Evolutionary conservation across 2,797 vertebrate species (phyloP).

Genomic region (Sardinella longiceps): DNA sequence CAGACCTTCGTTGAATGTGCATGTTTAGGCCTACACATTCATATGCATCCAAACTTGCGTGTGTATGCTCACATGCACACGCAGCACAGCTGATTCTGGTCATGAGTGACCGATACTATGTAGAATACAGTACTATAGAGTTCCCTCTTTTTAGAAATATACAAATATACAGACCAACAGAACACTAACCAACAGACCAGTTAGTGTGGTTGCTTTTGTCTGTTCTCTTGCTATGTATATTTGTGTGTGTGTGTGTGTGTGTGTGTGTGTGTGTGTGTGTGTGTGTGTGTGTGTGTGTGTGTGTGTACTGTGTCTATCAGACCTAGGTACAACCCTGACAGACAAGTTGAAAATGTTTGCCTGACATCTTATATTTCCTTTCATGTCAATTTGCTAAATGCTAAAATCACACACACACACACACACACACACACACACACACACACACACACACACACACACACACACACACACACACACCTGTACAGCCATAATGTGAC

Average conservation of each 20-base stretch:
- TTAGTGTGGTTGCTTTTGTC: too few relatives aligned
- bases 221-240: too few relatives aligned
- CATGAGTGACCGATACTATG: not conserved
- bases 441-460: conserved; percentile 30
- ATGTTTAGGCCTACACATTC: not conserved
- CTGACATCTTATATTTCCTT: not conserved
- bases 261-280: not conserved
- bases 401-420: conserved; percentile 16
- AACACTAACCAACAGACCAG: too few relatives aligned
- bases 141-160: too few relatives aligned
- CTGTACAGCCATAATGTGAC: conserved; percentile 41
- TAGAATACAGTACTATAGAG: too few relatives aligned
- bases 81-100: not conserved
- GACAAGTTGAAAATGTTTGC: not conserved
- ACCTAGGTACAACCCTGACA: not conserved
- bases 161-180: too few relatives aligned
- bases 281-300: not conserved
- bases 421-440: conserved; percentile 3
- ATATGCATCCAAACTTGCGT: not conserved
- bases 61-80: too few relatives aligned
- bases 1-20: not conserved
- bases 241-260: not conserved
- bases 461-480: conserved; percentile 27
- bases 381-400: not conserved
- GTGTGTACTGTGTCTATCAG: not conserved